Evolutionary conservation across 2,888 invertebrate genomes (phyloP), one percentile per base, ranked within the genome.

Genomic region (Junonia oenone): DNA sequence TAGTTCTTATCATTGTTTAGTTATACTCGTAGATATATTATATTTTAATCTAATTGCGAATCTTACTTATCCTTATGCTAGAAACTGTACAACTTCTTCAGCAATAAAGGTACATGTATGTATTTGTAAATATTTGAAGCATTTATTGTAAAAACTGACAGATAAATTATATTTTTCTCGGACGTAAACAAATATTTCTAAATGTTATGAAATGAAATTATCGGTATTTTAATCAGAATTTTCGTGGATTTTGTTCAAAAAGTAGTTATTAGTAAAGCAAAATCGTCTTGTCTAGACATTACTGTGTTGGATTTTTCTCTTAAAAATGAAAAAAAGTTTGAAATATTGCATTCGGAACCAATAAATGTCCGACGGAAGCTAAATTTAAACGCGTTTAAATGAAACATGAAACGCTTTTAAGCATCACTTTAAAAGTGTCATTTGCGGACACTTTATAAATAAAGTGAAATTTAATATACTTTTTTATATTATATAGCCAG

Each of bases 91-190:
- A 77, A 83, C 81, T 86, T 81, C 79, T 83, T 81, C 87, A 90
- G 88, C 88, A 90, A 90, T 89, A 88, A 88, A 85, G 84, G 76
- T 73, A 73, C 66, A 65, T 84, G 78, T 85, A 84, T 75, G 76
- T 84, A 85, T 78, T 68, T 89, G 88, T 89, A 90, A 83, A 89
- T 89, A 89, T 75, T 75, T 68, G 71, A 81, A 78, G 69, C 75
- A 73, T 76, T 77, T 79, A 81, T 78, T 87, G 83, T 88, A 85
- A 76, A 81, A 81, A 81, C 75, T 71, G 68, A 79, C 78, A 87
- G 82, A 88, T 79, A 74, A 75, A 76, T 72, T 86, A 88, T 88
- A 86, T 88, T 90, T 89, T 90, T 89, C 85, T 86, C 82, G 85
- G 74, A 75, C 71, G 73, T 78, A 74, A 72, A 78, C 76, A 75